Conservation (phyloP, 2,888 invertebrate species). For the Drosophila silvestris region DNA sequence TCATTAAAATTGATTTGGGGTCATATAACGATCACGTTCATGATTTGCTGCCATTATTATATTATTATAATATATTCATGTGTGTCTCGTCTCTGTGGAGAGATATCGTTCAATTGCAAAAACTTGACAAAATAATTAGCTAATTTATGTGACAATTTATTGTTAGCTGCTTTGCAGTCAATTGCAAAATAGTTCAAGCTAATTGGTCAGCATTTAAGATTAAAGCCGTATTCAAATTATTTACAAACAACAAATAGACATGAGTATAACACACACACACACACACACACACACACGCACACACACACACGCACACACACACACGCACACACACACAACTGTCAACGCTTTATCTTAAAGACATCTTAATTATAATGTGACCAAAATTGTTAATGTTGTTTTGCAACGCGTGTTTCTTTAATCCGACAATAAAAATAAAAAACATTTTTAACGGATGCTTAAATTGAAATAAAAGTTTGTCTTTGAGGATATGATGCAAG, state of each 20-base stretch:
- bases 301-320: not conserved
- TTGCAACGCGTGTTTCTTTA: slow-evolving; percentile 42
- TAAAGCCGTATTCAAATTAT: slow-evolving; percentile 12
- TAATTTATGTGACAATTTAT: slow-evolving; percentile 70
- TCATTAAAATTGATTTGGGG: slow-evolving; percentile 40
- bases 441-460: slow-evolving; percentile 37
- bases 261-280: not conserved
- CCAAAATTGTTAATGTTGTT: slow-evolving; percentile 52
- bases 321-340: not conserved
- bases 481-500: slow-evolving; percentile 50
- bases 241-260: slow-evolving; percentile 18
- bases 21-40: slow-evolving; percentile 64
- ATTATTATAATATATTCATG: slow-evolving; percentile 47
- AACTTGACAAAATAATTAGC: slow-evolving; percentile 75
- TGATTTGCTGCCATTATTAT: slow-evolving; percentile 58
- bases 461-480: slow-evolving; percentile 28
- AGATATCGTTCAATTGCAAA: slow-evolving; percentile 58
- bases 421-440: slow-evolving; percentile 24
- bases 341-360: slow-evolving; percentile 30
- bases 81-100: slow-evolving; percentile 3
- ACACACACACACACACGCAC: not conserved
- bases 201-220: slow-evolving; percentile 46
- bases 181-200: slow-evolving; percentile 28
- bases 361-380: slow-evolving; percentile 59
- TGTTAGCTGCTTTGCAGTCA: slow-evolving; percentile 7